Evolutionary conservation across 2,113 vertebrate genomes (phyloP), one percentile per base, ranked within the genome.

Genomic region (Oceanites oceanicus): DNA sequence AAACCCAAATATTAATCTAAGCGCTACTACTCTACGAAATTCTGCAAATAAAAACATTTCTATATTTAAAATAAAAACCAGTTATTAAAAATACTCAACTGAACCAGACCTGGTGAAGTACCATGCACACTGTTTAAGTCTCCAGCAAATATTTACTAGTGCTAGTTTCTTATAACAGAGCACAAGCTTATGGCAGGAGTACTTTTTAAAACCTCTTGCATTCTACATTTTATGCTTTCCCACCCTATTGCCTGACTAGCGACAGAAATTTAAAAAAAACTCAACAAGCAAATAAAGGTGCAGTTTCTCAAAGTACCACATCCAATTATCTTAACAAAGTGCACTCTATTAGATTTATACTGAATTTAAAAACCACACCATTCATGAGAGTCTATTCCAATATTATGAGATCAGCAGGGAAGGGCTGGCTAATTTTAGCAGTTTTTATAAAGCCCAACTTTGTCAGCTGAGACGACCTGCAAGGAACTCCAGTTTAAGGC

Each of bases 401-500:
- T 72, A 90, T 85, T 89, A 93, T 96, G 96, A 97, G 87, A 96
- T 97, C 94, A 97, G 90, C 95, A 93, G 78, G 91, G 82, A 97
- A 97, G 86, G 84, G 77, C 79, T 88, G 89, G 91, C 95, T 97
- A 96, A 97, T 96, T 98, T 97, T 97, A 97, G 97, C 89, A 79
- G 55, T 82, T 96, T 96, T 97, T 94, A 97, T 94, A 97, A 98
- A 98, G 96, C 83, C 84, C 71, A 88, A 96, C 94, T 97, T 96
- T 98, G 97, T 97, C 89, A 94, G 89, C 94, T 71, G 90, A 96
- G 93, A 97, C 87, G 91, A 96, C 92, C 90, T 94, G 80, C 78
- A 97, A 94, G 40, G 88, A 97, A 76, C 84, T 92, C 73, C 93
- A 94, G 95, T 86, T 90, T 95, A 91, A 98, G 92, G 86, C 97